Evolutionary conservation across 2,888 invertebrate genomes (phyloP).

Genomic region (Microdon myrmicae): DNA sequence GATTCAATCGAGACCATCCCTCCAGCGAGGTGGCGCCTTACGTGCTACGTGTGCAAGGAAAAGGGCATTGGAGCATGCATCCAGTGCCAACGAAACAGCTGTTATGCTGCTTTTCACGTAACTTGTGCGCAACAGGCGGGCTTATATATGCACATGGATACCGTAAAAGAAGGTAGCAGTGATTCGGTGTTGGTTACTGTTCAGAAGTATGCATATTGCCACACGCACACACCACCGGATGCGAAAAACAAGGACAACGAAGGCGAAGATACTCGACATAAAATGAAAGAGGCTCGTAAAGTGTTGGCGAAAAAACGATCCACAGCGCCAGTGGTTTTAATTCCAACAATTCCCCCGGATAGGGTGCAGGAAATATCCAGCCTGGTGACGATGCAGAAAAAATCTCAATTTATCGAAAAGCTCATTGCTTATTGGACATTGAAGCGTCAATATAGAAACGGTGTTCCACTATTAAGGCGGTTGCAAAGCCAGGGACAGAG

Average conservation of each 20-base stretch:
- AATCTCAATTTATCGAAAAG: constrained; percentile 86
- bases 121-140: constrained; percentile 97
- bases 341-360: constrained; percentile 92
- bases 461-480: constrained; percentile 90
- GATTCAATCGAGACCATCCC: constrained; percentile 97
- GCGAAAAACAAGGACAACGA: constrained; percentile 68
- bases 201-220: constrained; percentile 96
- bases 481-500: constrained; percentile 75
- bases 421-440: constrained; percentile 97
- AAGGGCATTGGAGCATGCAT: constrained; percentile 95
- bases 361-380: constrained; percentile 87
- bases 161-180: constrained; percentile 74
- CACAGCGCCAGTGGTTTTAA: constrained; percentile 89
- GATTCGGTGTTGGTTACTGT: constrained; percentile 82
- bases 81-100: constrained; percentile 96
- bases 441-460: constrained; percentile 93
- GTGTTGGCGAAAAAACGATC: constrained; percentile 89
- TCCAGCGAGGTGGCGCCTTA: constrained; percentile 93
- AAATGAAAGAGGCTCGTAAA: constrained; percentile 88
- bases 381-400: constrained; percentile 78
- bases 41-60: constrained; percentile 96
- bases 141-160: constrained; percentile 96
- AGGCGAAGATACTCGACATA: constrained; percentile 76
- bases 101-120: constrained; percentile 98
- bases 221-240: constrained; percentile 79